Conservation (phyloP, 2,888 invertebrate species). For the Agrilus biguttatus region DNA sequence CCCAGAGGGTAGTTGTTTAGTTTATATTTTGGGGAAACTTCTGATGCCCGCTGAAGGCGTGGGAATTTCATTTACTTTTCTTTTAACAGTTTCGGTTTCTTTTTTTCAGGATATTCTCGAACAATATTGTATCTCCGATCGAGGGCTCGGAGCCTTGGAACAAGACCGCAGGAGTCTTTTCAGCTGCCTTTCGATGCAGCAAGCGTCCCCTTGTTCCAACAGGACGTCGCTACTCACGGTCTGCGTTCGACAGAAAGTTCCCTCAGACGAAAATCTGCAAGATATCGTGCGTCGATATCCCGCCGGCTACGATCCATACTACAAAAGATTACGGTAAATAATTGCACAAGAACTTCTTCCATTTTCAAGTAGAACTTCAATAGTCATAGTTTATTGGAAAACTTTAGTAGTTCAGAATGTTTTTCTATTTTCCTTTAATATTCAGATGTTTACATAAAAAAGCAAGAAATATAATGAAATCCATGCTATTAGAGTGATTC, state of each 20-base stretch:
- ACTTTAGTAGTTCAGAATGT: too few relatives aligned
- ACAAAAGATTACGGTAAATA: slow-evolving; percentile 51
- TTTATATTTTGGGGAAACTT: too few relatives aligned
- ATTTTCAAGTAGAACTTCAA: too few relatives aligned
- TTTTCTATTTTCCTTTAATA: too few relatives aligned
- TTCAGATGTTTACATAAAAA: too few relatives aligned
- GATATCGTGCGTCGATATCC: slow-evolving; percentile 31
- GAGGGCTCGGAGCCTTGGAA: slow-evolving; percentile 74
- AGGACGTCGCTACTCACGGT: slow-evolving; percentile 66
- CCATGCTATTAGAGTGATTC: too few relatives aligned
- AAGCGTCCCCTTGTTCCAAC: slow-evolving; percentile 53
- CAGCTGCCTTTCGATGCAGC: slow-evolving; percentile 69
- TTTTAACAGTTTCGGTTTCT: too few relatives aligned
- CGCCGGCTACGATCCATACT: slow-evolving; percentile 68
- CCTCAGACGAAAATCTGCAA: slow-evolving; percentile 77
- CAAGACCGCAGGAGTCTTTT: slow-evolving; percentile 52
- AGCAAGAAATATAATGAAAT: too few relatives aligned
- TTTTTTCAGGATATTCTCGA: slow-evolving; percentile 65
- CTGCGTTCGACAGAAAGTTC: slow-evolving; percentile 71
- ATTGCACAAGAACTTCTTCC: neutral
- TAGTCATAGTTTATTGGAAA: too few relatives aligned
- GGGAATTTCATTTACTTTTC: too few relatives aligned
- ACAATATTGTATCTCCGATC: slow-evolving; percentile 87
- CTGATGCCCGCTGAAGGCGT: too few relatives aligned
- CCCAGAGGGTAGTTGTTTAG: too few relatives aligned